Conservation (phyloP, 2,113 vertebrate genomes). For the Tyrannus savana region DNA sequence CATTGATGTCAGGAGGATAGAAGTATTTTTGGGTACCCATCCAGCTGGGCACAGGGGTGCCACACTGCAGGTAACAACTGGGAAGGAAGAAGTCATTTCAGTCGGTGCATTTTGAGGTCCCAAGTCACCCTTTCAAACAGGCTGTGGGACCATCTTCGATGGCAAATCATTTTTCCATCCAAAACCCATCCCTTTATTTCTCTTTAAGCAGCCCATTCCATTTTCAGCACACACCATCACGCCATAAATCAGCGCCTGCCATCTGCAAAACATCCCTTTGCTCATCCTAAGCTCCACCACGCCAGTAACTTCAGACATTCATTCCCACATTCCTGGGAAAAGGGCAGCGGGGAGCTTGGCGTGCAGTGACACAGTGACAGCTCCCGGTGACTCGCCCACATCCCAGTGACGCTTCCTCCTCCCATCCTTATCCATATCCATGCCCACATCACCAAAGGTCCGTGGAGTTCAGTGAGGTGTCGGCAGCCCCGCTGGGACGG, state of each 20-base stretch:
- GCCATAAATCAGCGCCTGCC: neutral
- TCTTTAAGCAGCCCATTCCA: neutral
- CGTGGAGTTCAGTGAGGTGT: neutral
- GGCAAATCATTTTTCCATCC: neutral
- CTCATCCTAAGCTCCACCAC: neutral
- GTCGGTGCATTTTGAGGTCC: neutral
- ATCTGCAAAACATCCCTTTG: neutral
- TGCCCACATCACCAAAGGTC: neutral
- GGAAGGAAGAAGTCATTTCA: neutral
- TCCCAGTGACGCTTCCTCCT: neutral
- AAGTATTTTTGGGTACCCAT: neutral
- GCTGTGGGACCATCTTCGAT: neutral
- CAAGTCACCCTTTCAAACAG: neutral
- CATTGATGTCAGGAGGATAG: neutral
- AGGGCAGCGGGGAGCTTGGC: neutral
- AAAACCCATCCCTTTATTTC: neutral
- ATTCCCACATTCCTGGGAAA: neutral
- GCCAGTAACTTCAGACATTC: neutral
- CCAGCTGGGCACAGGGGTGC: neutral
- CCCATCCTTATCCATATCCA: too few relatives aligned
- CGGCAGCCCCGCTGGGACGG: neutral
- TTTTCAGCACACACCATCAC: neutral
- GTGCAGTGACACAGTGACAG: fast-evolving
- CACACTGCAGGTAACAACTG: neutral
- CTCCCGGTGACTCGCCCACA: neutral